A percentile compares a stretch with the other conserved stretches of the same genome.
phyloP scores from a whole-genome alignment of 2,888 invertebrate genomes.

The Agonopterix heracliana region DNA sequence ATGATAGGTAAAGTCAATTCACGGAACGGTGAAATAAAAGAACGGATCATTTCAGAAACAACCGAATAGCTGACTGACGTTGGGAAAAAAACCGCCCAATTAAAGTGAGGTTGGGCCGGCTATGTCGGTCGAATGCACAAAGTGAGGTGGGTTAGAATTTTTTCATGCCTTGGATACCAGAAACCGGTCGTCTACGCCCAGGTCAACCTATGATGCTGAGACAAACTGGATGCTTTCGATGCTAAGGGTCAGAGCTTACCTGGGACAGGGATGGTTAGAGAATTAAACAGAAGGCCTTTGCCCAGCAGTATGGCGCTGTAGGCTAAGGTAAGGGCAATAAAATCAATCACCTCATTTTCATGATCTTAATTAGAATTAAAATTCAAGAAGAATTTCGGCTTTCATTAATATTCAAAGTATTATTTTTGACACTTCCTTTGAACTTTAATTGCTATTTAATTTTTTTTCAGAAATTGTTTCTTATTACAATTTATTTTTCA shows the following conservation, averaged over 20 bases:
- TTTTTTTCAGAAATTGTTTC: no score
- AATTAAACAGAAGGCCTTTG: no score
- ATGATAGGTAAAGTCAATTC: no score
- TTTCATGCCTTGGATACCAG: background rate
- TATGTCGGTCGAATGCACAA: background rate
- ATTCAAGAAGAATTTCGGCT: background rate
- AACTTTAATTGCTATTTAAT: no score
- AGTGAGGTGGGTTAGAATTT: background rate
- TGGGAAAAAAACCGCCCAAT: background rate
- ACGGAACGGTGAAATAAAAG: no score
- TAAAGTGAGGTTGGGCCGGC: background rate
- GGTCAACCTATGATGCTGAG: background rate
- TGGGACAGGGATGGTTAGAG: background rate
- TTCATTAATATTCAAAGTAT: constrained; percentile 3
- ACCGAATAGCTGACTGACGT: background rate
- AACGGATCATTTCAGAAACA: background rate
- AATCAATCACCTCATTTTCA: no score
- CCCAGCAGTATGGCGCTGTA: no score
- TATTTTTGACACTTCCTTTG: no score
- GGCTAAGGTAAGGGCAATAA: no score
- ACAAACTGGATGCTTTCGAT: background rate
- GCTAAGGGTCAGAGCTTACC: background rate
- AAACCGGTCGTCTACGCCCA: background rate
- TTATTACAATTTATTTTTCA: no score
- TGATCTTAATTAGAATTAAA: background rate